Evolutionary conservation across 2,888 invertebrate species (phyloP).

Genomic region (Caenorhabditis virilis): DNA sequence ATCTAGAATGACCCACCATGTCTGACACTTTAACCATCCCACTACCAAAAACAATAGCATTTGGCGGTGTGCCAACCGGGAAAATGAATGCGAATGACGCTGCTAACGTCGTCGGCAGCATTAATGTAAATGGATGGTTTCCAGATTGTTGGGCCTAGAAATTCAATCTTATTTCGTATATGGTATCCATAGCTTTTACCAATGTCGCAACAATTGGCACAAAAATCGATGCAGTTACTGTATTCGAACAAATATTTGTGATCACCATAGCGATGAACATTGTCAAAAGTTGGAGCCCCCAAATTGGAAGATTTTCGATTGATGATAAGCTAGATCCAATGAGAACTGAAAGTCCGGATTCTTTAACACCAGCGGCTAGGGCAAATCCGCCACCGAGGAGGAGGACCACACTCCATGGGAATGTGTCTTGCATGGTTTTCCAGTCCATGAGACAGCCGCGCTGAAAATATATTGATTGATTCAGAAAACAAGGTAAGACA

Average conservation of each 20-base stretch:
- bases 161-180: too few relatives aligned
- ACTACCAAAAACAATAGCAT: conserved; percentile 78
- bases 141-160: conserved; percentile 59
- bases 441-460: conserved; percentile 72
- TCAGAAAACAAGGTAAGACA: background rate
- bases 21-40: conserved; percentile 59
- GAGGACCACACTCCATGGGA: conserved; percentile 65
- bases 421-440: conserved; percentile 58
- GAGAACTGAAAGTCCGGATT: conserved; percentile 79
- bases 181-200: too few relatives aligned
- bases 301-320: conserved; percentile 76
- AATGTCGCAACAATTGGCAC: conserved; percentile 78
- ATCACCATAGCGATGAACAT: conserved; percentile 80
- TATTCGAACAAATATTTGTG: conserved; percentile 88
- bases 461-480: background rate
- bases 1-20: too few relatives aligned
- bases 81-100: conserved; percentile 71
- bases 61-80: conserved; percentile 84
- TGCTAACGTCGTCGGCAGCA: conserved; percentile 75
- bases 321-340: conserved; percentile 79
- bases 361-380: conserved; percentile 66
- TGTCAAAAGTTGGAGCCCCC: conserved; percentile 78
- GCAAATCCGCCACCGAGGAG: conserved; percentile 67
- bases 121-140: conserved; percentile 48
- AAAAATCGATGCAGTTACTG: conserved; percentile 81